Percentiles rank a stretch among this genome's conserved stretches.
phyloP scores from a whole-genome alignment of 2,888 invertebrate genomes.

The Diogma glabrata region DNA sequence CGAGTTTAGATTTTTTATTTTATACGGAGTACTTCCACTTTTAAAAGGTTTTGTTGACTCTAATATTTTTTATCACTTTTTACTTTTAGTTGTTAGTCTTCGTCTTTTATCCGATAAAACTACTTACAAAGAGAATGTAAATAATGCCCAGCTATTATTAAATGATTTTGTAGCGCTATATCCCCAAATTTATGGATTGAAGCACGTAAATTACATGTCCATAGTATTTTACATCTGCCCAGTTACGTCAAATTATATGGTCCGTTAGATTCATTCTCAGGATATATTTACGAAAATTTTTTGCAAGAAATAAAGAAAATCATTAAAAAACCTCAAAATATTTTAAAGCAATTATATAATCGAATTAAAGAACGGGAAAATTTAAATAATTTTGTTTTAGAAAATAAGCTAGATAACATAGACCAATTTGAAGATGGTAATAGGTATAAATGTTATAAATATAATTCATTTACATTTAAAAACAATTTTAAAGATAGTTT shows the following conservation, averaged over 20 bases:
- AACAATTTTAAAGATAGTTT: neutral
- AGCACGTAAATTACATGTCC: constrained; percentile 1
- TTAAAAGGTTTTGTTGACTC: neutral
- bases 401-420: neutral
- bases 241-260: neutral
- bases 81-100: neutral
- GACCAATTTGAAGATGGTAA: neutral
- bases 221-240: constrained; percentile 1
- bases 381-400: neutral
- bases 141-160: constrained; percentile 4
- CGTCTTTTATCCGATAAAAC: neutral
- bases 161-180: constrained; percentile 15
- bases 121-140: neutral
- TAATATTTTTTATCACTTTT: constrained; percentile 1
- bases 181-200: constrained; percentile 15
- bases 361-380: neutral
- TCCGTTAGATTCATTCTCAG: constrained; percentile 2
- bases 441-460: neutral
- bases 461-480: neutral
- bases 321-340: neutral
- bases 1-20: constrained; percentile 5
- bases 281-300: too few species aligned
- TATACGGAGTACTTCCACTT: neutral
- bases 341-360: constrained; percentile 6
- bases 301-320: too few species aligned